Base-by-base conservation (phyloP, 1,140 invertebrate species). In the Leptopilina clavipes region DNA sequence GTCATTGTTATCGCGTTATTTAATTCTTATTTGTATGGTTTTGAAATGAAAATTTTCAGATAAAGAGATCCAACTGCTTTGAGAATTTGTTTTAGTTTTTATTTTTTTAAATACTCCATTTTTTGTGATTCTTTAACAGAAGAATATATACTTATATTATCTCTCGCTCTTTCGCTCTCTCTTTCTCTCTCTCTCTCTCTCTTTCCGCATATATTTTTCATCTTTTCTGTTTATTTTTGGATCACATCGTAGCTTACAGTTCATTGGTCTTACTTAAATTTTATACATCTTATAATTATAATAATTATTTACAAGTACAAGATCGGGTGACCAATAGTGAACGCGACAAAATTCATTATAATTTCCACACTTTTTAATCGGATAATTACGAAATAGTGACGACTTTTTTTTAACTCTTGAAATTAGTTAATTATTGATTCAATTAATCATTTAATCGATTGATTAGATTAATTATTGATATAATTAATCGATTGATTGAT, bases 241-340 rank as follows among this genome's bases (percentile, higher is more conserved):
- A 65, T 65, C 59, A 65, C 59, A 65, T 65, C 59, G 59, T 65
- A 65, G 59, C 59, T 65, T 65, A 65, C 59, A 65, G 7, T 65
- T 65, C 59, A 65, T 65, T 65, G 59, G 59, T 65, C 59, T 25
- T 56, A 44, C 43, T 44, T 45, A 45, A 10, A 1, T 45, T 45
- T 45, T 45, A 45, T 45, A 52, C 3, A 54, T 19, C 22, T 65
- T 65, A 65, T 65, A 31, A 65, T 25, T 65, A 65, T 65, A 65
- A 31, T 65, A 65, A 65, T 65, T 65, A 65, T 65, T 65, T 65
- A 65, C 59, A 65, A 59, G 56, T 59, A 11, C 11, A 59, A 25
- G 12, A 31, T 31, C 59, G 59, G 59, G 59, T 25, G 59, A 65
- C 59, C 22, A 65, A 65, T 6, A 65, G 12, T 31, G 25, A 65